Conservation (phyloP, 2,888 invertebrate genomes). For the Nasonia oneida region DNA sequence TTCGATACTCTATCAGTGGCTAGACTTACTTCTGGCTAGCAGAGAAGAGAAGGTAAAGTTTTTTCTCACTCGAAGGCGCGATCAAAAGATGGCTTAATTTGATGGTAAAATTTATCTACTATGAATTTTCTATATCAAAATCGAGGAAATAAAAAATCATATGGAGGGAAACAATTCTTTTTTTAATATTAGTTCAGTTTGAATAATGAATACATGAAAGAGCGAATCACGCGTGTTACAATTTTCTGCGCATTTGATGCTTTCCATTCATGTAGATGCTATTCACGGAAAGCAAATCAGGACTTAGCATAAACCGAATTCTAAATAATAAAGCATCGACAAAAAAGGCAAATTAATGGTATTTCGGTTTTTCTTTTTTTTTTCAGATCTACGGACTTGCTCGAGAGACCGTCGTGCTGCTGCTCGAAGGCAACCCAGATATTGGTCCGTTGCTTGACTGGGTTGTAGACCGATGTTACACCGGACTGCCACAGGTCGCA, state of each 20-base stretch:
- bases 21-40: slow-evolving; percentile 93
- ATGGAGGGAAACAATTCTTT: neutral
- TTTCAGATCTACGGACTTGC: slow-evolving; percentile 92
- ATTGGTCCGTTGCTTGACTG: slow-evolving; percentile 95
- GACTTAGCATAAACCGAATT: neutral
- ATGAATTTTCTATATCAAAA: too few species aligned
- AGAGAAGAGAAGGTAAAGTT: slow-evolving; percentile 88
- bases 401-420: slow-evolving; percentile 94
- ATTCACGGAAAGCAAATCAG: too few species aligned
- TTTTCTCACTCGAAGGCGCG: neutral
- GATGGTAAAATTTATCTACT: too few species aligned
- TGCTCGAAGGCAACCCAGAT: slow-evolving; percentile 97
- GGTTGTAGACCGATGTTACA: slow-evolving; percentile 99
- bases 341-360: neutral
- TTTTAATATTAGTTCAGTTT: neutral
- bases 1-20: slow-evolving; percentile 94
- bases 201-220: too few species aligned
- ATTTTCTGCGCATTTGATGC: too few species aligned
- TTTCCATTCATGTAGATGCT: too few species aligned
- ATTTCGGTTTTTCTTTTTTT: slow-evolving; percentile 59
- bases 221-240: neutral
- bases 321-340: neutral
- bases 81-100: too few species aligned
- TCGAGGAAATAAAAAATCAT: neutral
- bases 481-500: slow-evolving; percentile 93